Conservation (phyloP, 2,113 vertebrate genomes). For the Indri indri region DNA sequence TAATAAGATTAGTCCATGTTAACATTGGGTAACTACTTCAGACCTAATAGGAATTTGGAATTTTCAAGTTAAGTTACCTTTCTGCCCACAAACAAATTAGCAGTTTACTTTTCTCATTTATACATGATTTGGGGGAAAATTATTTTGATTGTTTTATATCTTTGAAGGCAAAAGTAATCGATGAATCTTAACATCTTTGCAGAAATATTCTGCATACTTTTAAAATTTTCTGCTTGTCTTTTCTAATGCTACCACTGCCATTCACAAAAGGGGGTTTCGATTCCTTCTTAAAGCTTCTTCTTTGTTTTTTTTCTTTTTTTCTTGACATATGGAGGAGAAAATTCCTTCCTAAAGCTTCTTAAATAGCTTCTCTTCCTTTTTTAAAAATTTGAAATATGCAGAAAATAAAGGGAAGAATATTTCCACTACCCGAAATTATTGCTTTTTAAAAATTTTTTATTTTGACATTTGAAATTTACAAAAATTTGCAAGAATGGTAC, state of each 20-base stretch:
- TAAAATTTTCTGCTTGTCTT: not conserved
- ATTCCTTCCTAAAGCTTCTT: not conserved
- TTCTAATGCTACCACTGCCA: not conserved
- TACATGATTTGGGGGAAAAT: not conserved
- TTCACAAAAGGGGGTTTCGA: not conserved
- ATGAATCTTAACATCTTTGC: not conserved
- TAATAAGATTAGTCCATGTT: not conserved
- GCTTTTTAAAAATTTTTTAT: not conserved
- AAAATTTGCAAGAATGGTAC: not conserved
- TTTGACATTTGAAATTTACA: slow-evolving; percentile 30
- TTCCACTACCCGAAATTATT: not conserved
- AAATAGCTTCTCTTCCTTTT: not conserved
- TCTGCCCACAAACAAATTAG: not conserved
- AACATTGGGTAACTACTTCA: not conserved
- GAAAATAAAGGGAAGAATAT: slow-evolving; percentile 14
- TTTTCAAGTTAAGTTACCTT: slow-evolving; percentile 1
- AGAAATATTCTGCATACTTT: not conserved
- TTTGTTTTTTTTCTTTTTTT: no score
- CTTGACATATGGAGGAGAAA: no score
- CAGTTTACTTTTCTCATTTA: slow-evolving; percentile 3
- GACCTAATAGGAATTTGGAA: not conserved
- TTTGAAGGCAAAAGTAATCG: not conserved
- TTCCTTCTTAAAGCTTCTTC: not conserved
- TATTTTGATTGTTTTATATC: not conserved
- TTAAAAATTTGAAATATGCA: not conserved